Base-by-base conservation (phyloP, 2,797 vertebrate genomes). In the Sebastes wilsoni region DNA sequence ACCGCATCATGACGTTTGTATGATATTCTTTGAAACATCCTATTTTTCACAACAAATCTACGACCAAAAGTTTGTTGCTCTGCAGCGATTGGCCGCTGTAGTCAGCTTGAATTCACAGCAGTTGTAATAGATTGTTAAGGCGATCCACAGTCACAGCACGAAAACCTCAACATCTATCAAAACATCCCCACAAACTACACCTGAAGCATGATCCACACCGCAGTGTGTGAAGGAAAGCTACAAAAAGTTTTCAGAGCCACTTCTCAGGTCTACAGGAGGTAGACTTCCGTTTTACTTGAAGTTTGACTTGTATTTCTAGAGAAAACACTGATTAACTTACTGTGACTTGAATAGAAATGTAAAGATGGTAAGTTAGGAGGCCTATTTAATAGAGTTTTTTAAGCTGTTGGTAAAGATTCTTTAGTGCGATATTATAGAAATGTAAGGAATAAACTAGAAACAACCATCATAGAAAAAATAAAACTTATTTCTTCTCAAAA, bases 401-500 rank as follows among this genome's bases (percentile, higher is more conserved):
- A 56, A 58, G 8, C 8, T 60, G 55, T 58, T 16, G 55, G 0
- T 27, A 27, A 58, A 16, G 12, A 16, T 14, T 27, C 13, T 27
- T 10, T 1, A 14, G 32, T 14, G 34, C 0, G 2, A 66, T 46
- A 46, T 42, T 46, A 46, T 42, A 25, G 5, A 46, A 27, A 27
- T 11, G 5, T 27, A 42, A 25, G 4, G 5, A 42, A 18, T 3
- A 42, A 42, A 42, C 14, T 42, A 42, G 14, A 42, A 42, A 42
- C 38, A 42, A 14, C 38, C 38, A 0, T 42, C 38, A 42, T 42
- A 42, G 2, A 42, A 6, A 14, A 0, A 42, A 0, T 38, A 0
- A 0, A 38, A 42, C 14, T 1, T 1, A 16, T 42, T 42, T 42
- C 14, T 42, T 42, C 38, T 42, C 38, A 16, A 42, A 42, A 42